phyloP scores from a whole-genome alignment of 2,888 invertebrate species.

The Pachymerium ferrugineum region DNA sequence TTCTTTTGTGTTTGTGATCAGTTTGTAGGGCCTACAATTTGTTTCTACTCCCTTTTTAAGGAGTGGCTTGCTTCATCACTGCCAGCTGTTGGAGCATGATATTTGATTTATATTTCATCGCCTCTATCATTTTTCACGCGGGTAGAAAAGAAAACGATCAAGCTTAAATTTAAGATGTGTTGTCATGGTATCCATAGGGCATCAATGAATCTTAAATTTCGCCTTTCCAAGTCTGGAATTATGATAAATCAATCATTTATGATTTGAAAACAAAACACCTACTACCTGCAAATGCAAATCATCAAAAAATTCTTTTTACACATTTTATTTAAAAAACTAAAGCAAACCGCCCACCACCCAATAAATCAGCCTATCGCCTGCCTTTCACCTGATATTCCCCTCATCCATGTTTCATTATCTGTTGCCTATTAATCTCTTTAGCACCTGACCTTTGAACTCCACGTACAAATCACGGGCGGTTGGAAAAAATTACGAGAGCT shows the following conservation, averaged over 20 bases:
- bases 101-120: slow-evolving; percentile 22
- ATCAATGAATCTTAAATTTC: slow-evolving; percentile 2
- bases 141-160: neutral
- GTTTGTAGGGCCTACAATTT: slow-evolving; percentile 21
- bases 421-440: slow-evolving; percentile 27
- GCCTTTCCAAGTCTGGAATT: too few species aligned
- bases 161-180: slow-evolving; percentile 3
- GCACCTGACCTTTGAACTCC: slow-evolving; percentile 1
- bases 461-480: neutral
- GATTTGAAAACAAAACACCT: too few species aligned
- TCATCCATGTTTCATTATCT: slow-evolving; percentile 22
- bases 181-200: slow-evolving; percentile 3
- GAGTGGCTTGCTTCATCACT: slow-evolving; percentile 25
- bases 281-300: too few species aligned
- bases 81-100: slow-evolving; percentile 5
- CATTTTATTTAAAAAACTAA: neutral
- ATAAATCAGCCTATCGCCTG: slow-evolving; percentile 13
- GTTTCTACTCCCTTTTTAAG: slow-evolving; percentile 18
- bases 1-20: slow-evolving; percentile 23
- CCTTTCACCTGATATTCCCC: slow-evolving; percentile 8
- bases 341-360: neutral
- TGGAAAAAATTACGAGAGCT: neutral
- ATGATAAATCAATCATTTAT: too few species aligned
- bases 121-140: slow-evolving; percentile 21
- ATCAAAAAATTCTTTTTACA: neutral